These are phyloP conservation scores for Drosophila melanosoma DNA, from an alignment of 2,888 invertebrate genomes.

Conservation along the genomic window DNA sequence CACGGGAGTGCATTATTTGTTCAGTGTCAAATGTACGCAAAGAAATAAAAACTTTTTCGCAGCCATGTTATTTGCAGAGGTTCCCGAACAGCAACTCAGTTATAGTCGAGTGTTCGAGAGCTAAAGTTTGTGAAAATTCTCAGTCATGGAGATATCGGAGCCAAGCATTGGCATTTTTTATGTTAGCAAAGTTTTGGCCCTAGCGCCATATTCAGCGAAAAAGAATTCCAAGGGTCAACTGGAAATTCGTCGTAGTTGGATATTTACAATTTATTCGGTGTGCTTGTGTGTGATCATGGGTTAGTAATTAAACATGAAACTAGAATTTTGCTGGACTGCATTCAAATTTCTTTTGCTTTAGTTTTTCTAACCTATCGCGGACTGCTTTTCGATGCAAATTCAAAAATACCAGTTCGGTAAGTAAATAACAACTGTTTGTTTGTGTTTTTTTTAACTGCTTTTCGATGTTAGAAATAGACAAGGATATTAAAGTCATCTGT, in stretches of 20 bases:
- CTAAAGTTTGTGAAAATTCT: constrained; percentile 16
- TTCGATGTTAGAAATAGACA: neutral
- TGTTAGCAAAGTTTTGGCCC: constrained; percentile 79
- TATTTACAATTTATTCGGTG: constrained; percentile 80
- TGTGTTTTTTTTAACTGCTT: neutral
- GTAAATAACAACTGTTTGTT: constrained; percentile 22
- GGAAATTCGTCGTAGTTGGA: constrained; percentile 78
- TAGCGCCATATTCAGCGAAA: constrained; percentile 82
- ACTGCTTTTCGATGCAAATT: constrained; percentile 83
- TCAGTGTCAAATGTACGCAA: constrained; percentile 60
- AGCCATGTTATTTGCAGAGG: constrained; percentile 30
- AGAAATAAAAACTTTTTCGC: constrained; percentile 27
- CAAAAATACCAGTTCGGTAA: constrained; percentile 83
- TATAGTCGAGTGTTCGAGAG: constrained; percentile 24
- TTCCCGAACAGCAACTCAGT: constrained; percentile 24
- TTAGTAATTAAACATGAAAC: constrained; percentile 46
- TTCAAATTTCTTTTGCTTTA: constrained; percentile 13
- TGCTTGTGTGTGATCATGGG: constrained; percentile 78
- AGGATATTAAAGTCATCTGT: neutral
- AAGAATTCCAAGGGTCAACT: constrained; percentile 76
- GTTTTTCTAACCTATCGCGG: constrained; percentile 84
- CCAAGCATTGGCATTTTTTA: constrained; percentile 82
- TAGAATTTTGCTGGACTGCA: neutral
- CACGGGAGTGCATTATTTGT: constrained; percentile 72
- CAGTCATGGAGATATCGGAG: constrained; percentile 83